Evolutionary conservation across 2,888 invertebrate genomes (phyloP).

Genomic region (Disparrhopalites patrizii): DNA sequence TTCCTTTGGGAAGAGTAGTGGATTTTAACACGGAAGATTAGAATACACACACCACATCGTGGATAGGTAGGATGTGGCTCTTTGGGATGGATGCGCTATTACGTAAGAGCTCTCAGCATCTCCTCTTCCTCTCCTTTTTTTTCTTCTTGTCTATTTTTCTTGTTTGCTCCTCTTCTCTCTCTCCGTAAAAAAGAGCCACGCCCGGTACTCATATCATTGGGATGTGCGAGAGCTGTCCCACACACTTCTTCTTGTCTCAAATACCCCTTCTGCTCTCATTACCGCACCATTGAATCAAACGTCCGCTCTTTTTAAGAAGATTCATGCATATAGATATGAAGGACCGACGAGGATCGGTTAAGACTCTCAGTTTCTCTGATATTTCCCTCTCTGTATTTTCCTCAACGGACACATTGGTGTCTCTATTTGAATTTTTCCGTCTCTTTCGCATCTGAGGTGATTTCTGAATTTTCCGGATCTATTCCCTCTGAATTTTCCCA

Average conservation of each 20-base stretch:
- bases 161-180: slow-evolving; percentile 15
- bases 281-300: slow-evolving; percentile 10
- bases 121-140: not conserved
- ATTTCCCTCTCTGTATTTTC: too few relatives aligned
- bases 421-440: too few relatives aligned
- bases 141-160: not conserved
- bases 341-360: too few relatives aligned
- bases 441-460: too few relatives aligned
- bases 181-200: slow-evolving; percentile 16
- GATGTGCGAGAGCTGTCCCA: slow-evolving; percentile 1
- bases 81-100: too few relatives aligned
- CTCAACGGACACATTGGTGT: too few relatives aligned
- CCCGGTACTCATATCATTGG: slow-evolving; percentile 18
- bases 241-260: slow-evolving; percentile 12
- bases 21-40: not conserved
- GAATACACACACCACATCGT: not conserved
- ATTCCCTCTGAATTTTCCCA: too few relatives aligned
- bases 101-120: slow-evolving; percentile 2
- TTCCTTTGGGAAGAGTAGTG: not conserved
- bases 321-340: too few relatives aligned
- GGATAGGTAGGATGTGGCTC: slow-evolving; percentile 8
- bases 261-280: not conserved
- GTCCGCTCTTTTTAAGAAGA: too few relatives aligned
- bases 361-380: too few relatives aligned
- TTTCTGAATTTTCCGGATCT: too few relatives aligned